phyloP scores from a whole-genome alignment of 2,797 vertebrate genomes.

The Limnodromus scolopaceus region DNA sequence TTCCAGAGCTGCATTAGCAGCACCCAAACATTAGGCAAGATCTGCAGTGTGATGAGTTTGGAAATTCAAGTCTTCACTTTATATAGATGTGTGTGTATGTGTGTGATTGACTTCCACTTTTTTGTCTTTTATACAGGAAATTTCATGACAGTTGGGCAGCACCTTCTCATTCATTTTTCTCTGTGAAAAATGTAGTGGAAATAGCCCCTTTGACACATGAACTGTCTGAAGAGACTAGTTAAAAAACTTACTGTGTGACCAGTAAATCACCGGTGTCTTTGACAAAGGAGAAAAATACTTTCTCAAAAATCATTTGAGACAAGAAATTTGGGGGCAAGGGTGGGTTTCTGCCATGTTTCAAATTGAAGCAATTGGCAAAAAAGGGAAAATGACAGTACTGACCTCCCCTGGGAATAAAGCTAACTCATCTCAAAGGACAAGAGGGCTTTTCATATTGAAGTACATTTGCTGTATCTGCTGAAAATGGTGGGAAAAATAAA shows the following conservation, averaged over 20 bases:
- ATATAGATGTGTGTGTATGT: neutral
- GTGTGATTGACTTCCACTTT: neutral
- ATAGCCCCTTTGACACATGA: slow-evolving; percentile 20
- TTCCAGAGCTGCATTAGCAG: neutral
- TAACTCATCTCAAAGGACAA: slow-evolving; percentile 25
- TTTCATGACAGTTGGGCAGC: slow-evolving; percentile 1
- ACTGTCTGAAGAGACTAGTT: slow-evolving; percentile 30
- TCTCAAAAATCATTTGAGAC: slow-evolving; percentile 31
- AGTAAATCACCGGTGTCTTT: slow-evolving; percentile 38
- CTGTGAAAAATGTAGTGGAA: neutral
- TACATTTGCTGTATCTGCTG: slow-evolving; percentile 8
- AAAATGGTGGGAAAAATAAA: slow-evolving; percentile 22
- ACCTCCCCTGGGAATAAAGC: slow-evolving; percentile 21
- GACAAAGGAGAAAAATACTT: slow-evolving; percentile 33
- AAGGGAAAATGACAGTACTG: slow-evolving; percentile 8
- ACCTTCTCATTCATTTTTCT: slow-evolving; percentile 27
- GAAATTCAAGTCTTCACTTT: neutral
- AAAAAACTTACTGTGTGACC: neutral
- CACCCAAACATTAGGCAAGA: neutral
- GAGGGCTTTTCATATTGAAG: slow-evolving; percentile 14
- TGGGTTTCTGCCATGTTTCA: slow-evolving; percentile 23
- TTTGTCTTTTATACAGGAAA: neutral
- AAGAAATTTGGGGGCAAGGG: slow-evolving; percentile 17
- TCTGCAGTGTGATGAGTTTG: neutral
- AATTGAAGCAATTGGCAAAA: slow-evolving; percentile 43